A percentile compares a stretch with the other conserved stretches of the same genome.
Conservation (phyloP, 1,140 invertebrate genomes). For the Meteorus sp. region DNA sequence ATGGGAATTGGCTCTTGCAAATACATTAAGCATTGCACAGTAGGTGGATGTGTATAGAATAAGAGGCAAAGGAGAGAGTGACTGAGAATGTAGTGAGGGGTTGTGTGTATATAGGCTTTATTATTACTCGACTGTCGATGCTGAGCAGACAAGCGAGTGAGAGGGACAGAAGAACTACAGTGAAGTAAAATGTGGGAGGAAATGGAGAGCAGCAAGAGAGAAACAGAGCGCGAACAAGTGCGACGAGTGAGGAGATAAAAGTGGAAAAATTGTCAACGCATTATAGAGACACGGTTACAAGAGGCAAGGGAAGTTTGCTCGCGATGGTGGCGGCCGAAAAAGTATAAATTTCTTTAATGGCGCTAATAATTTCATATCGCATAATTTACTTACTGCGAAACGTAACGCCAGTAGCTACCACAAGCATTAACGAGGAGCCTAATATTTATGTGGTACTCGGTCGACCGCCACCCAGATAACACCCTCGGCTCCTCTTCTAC, state of each 20-base stretch:
- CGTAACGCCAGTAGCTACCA: slow-evolving; percentile 60
- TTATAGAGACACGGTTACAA: slow-evolving; percentile 29
- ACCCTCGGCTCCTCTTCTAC: slow-evolving; percentile 40
- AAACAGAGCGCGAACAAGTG: slow-evolving; percentile 4
- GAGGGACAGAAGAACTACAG: slow-evolving; percentile 18
- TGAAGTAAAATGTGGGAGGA: background rate
- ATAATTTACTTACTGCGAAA: slow-evolving; percentile 63
- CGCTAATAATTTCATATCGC: slow-evolving; percentile 62
- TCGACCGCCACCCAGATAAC: slow-evolving; percentile 57
- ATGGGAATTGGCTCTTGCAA: slow-evolving; percentile 56
- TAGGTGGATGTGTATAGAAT: slow-evolving; percentile 27
- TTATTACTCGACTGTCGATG: slow-evolving; percentile 34
- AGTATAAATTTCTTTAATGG: slow-evolving; percentile 62
- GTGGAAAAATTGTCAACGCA: slow-evolving; percentile 58
- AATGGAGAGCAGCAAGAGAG: slow-evolving; percentile 11
- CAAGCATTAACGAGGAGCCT: slow-evolving; percentile 60
- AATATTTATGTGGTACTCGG: slow-evolving; percentile 60
- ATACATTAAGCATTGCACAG: slow-evolving; percentile 54
- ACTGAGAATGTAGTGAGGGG: slow-evolving; percentile 23
- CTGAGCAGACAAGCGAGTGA: slow-evolving; percentile 20
- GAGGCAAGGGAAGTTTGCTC: slow-evolving; percentile 13
- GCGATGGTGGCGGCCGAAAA: slow-evolving; percentile 46
- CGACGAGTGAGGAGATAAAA: slow-evolving; percentile 48
- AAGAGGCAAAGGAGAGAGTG: slow-evolving; percentile 7
- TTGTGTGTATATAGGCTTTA: slow-evolving; percentile 30